Base-by-base conservation (phyloP, 2,113 vertebrate species). In the Corythoichthys haematopterus region DNA sequence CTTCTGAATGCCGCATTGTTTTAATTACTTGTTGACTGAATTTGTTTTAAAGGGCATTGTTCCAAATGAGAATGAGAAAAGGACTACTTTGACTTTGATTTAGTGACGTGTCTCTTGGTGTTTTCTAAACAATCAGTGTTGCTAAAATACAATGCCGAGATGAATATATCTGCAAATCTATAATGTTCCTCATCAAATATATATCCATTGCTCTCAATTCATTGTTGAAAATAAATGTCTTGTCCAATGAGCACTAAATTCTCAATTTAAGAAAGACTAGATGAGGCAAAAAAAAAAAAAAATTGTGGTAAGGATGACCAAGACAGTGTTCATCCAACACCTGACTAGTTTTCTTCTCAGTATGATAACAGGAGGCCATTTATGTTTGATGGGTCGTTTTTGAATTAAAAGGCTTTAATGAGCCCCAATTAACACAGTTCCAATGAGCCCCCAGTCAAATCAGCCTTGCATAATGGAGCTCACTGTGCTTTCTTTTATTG, bases 31-130 rank as follows among this genome's bases (percentile, higher is more conserved):
- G 13, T 40, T 70, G 38, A 56, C 46, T 66, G 33, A 43, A 43
- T 43, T 37, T 62, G 57, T 2, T 58, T 20, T 64, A 64, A 74
- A 78, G 47, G 68, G 38, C 72, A 61, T 45, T 28, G 38, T 47
- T 58, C 60, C 68, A 59, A 69, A 80, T 45, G 43, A 61, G 65
- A 69, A 80, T 45, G 43, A 61, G 65, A 64, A 75, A 80, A 68
- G 75, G 77, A 73, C 68, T 75, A 75, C 37, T 0, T 11, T 38
- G 58, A 38, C 58, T 43, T 57, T 71, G 59, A 78, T 83, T 66
- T 53, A 72, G 68, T 68, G 68, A 76, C 51, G 52, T 20, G 59
- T 72, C 51, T 56, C 36, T 46, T 6, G n/a, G 33, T 71, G 58
- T 43, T 45, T 15, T 61, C 15, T 61, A 40, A 61, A 61, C 37